phyloP scores from a whole-genome alignment of 35 echinoderm and acorn worm species.

The Eucidaris tribuloides region DNA sequence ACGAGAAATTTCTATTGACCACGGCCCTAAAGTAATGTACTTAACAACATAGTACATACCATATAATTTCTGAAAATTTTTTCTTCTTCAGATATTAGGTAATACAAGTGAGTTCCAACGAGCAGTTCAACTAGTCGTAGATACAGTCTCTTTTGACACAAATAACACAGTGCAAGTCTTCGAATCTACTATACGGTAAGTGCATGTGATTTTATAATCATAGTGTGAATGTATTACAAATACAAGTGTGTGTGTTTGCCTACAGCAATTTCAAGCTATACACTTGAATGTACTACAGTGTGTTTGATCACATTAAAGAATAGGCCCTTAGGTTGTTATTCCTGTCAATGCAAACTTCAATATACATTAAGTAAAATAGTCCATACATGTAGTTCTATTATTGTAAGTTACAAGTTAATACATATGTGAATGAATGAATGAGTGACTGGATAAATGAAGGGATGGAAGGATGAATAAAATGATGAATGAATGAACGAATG shows the following conservation, averaged over 20 bases:
- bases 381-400: no score
- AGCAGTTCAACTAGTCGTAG: constrained; percentile 79
- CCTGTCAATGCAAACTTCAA: background rate
- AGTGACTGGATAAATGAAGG: no score
- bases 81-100: constrained; percentile 90
- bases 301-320: no score
- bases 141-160: constrained; percentile 88
- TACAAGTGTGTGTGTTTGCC: background rate
- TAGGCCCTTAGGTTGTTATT: background rate
- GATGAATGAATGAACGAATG: no score
- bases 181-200: constrained; percentile 96
- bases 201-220: background rate
- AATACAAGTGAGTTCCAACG: constrained; percentile 92
- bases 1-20: no score
- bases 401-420: no score
- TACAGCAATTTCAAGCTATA: background rate
- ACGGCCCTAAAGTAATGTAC: no score
- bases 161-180: constrained; percentile 97
- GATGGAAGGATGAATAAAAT: no score
- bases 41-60: no score
- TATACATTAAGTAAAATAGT: background rate
- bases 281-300: no score
- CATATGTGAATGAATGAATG: no score
- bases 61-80: no score
- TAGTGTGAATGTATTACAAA: background rate